Conservation (phyloP, 2,888 invertebrate species). For the Acrobasis suavella region DNA sequence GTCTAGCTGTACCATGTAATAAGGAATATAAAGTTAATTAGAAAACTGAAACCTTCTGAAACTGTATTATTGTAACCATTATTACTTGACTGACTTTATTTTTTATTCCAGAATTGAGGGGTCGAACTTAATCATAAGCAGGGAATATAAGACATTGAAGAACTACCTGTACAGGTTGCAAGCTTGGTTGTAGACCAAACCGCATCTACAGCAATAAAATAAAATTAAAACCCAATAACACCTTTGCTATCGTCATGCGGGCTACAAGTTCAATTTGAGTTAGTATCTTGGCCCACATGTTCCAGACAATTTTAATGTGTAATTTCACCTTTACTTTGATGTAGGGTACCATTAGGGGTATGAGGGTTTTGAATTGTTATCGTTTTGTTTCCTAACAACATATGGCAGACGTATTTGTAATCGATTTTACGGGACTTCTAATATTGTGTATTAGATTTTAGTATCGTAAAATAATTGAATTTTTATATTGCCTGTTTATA, state of each 20-base stretch:
- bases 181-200: constrained; percentile 17
- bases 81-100: too few relatives aligned
- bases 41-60: not conserved
- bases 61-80: too few relatives aligned
- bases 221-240: constrained; percentile 33
- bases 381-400: constrained; percentile 40
- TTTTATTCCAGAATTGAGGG: too few relatives aligned
- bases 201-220: constrained; percentile 23
- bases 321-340: constrained; percentile 37
- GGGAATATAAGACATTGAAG: too few relatives aligned
- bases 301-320: constrained; percentile 54
- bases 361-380: constrained; percentile 59
- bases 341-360: constrained; percentile 38
- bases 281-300: constrained; percentile 55
- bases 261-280: constrained; percentile 33
- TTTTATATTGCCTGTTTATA: not conserved
- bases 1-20: not conserved
- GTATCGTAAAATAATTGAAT: constrained; percentile 10
- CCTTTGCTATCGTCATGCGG: constrained; percentile 48
- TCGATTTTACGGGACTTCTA: constrained; percentile 39
- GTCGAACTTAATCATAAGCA: too few relatives aligned
- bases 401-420: constrained; percentile 41
- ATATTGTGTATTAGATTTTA: constrained; percentile 19
- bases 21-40: not conserved
- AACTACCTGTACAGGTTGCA: too few relatives aligned